Base-by-base conservation (phyloP, 2,113 vertebrate genomes). In the Platysteira castanea region DNA sequence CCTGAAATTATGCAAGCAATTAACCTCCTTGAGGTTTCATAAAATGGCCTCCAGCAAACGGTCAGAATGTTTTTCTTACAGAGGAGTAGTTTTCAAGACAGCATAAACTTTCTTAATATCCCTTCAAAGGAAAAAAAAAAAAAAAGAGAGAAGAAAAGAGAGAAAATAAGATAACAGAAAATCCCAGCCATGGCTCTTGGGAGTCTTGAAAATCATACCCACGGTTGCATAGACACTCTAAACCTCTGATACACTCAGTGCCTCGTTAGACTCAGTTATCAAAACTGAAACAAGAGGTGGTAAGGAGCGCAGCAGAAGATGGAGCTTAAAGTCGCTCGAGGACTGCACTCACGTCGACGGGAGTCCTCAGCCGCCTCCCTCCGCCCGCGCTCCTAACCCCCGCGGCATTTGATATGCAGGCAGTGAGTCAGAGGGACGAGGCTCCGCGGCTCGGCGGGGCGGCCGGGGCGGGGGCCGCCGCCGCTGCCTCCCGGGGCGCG, bases 1-100 rank as follows among this genome's bases (percentile, higher is more conserved):
- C 44, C 68, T 93, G 79, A 91, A 93, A 90, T 95, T 69, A 82
- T 69, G 88, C 74, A 90, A 94, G 82, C 42, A 79, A n/a, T 84
- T 93, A 90, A 92, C 65, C 57, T 86, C 42, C 60, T 63, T 31
- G 68, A 95, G 85, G 76, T 90, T 96, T 87, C 92, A 84, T 96
- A 96, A 96, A 95, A 97, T 94, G 93, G 92, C 89, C 90, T 97
- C 95, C 90, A 87, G 83, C 75, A 46, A 96, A 91, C 15, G 92
- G 94, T 75, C 88, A 88, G 53, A 49, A 74, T 82, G 44, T 93
- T 95, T 92, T 80, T 50, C 60, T 68, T 71, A 60, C 41, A 42
- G 41, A 79, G 53, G 26, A 84, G 42, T 11, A 84, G 37, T 83
- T 86, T 96, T 75, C 93, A 75, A 87, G 78, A 26, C 50, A 76